A percentile compares a stretch with the other conserved stretches of the same genome.
Evolutionary conservation across 1,140 invertebrate genomes (phyloP).

Genomic region (Choristoneura fumiferana): DNA sequence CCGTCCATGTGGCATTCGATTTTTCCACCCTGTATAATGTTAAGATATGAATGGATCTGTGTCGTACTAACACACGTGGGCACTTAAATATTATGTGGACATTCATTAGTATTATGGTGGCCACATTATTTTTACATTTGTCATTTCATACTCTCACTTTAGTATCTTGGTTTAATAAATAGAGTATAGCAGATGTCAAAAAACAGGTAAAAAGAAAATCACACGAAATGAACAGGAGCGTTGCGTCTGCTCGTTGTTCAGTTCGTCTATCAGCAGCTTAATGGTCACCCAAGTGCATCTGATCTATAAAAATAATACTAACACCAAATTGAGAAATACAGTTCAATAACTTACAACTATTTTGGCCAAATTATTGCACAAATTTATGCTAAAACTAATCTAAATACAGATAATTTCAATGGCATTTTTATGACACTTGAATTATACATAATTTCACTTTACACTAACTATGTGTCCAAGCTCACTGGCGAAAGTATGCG

Average conservation of each 20-base stretch:
- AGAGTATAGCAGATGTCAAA: no score
- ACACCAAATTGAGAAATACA: slow-evolving; percentile 1
- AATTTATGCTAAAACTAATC: slow-evolving; percentile 18
- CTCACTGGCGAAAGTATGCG: no score
- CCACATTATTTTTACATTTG: no score
- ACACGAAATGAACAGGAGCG: not conserved
- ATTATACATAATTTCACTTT: slow-evolving; percentile 17
- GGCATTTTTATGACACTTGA: slow-evolving; percentile 36
- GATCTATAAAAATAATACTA: not conserved
- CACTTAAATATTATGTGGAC: no score
- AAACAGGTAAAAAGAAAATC: not conserved
- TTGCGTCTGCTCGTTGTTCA: not conserved
- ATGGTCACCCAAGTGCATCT: not conserved
- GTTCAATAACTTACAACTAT: slow-evolving; percentile 26
- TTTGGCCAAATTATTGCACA: slow-evolving; percentile 47
- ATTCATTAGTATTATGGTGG: not conserved
- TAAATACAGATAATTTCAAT: slow-evolving; percentile 14
- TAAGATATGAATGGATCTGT: no score
- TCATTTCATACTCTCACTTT: no score
- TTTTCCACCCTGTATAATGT: no score
- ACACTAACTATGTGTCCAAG: slow-evolving; percentile 14
- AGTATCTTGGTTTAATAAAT: no score
- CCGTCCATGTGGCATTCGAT: no score
- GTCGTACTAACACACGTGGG: no score
- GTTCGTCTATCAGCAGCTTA: not conserved